These are phyloP conservation scores for Cataglyphis livida DNA, from an alignment of 2,888 invertebrate genomes.

Conservation along the genomic window DNA sequence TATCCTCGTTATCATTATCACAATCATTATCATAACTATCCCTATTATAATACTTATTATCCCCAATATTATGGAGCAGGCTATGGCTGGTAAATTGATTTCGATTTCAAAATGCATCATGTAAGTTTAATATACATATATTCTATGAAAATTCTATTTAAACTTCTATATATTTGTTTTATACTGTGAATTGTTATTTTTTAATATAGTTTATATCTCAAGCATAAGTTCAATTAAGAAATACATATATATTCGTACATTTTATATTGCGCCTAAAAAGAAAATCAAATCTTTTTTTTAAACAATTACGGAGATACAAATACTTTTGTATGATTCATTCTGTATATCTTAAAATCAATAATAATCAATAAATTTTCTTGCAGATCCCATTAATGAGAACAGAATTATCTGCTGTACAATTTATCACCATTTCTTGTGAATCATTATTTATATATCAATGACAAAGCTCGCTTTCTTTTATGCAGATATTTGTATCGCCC, in stretches of 20 bases:
- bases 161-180: background rate
- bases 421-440: background rate
- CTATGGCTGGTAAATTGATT: constrained; percentile 40
- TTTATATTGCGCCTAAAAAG: background rate
- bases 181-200: background rate
- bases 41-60: constrained; percentile 2
- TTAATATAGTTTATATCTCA: background rate
- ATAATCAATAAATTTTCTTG: constrained; percentile 1
- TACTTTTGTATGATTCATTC: background rate
- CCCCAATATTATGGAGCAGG: background rate
- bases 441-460: constrained; percentile 23
- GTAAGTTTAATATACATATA: constrained; percentile 35
- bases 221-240: background rate
- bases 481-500: background rate
- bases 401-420: background rate
- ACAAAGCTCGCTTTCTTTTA: background rate
- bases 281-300: background rate
- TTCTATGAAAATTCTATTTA: background rate
- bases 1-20: constrained; percentile 7
- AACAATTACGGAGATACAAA: background rate
- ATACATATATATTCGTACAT: too few relatives aligned
- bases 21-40: constrained; percentile 29
- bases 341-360: background rate
- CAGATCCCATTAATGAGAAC: constrained; percentile 22
- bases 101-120: background rate